These are phyloP conservation scores for Hyalella azteca DNA, from an alignment of 2,888 invertebrate genomes.

Conservation along the genomic window DNA sequence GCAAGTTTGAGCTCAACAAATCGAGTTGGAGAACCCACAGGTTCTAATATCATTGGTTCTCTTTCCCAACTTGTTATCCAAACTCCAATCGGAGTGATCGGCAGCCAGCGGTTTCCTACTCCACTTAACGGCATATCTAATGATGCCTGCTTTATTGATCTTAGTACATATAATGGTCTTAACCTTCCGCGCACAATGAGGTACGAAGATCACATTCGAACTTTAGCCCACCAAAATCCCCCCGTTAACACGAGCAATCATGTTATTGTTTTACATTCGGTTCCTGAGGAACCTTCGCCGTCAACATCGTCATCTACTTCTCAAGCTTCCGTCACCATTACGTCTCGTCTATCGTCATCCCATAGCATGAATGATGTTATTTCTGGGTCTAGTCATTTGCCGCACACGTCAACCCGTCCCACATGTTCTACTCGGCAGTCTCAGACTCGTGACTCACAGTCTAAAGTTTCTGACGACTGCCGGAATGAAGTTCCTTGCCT, in stretches of 20 bases:
- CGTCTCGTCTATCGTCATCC: not conserved
- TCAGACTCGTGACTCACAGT: too few species aligned
- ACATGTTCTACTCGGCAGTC: too few species aligned
- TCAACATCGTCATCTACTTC: not conserved
- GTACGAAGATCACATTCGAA: not conserved
- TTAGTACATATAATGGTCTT: slow-evolving; percentile 20
- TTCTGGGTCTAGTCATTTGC: slow-evolving; percentile 3
- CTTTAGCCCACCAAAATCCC: not conserved
- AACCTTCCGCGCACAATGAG: not conserved
- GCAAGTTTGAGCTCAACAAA: not conserved
- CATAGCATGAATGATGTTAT: not conserved
- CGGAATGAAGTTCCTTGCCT: not conserved
- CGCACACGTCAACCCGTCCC: not conserved
- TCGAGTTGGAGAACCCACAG: not conserved
- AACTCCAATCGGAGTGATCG: slow-evolving; percentile 4
- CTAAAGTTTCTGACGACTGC: not conserved
- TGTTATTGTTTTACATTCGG: slow-evolving; percentile 15
- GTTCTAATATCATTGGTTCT: not conserved
- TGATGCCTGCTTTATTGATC: slow-evolving; percentile 3
- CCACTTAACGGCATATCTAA: not conserved
- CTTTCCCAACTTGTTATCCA: not conserved
- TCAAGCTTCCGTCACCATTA: not conserved
- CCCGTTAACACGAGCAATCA: not conserved
- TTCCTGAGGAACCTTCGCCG: not conserved
- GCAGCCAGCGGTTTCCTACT: not conserved